These are phyloP conservation scores for Protosalanx chinensis DNA, from an alignment of 2,797 vertebrate genomes.

Conservation along the genomic window DNA sequence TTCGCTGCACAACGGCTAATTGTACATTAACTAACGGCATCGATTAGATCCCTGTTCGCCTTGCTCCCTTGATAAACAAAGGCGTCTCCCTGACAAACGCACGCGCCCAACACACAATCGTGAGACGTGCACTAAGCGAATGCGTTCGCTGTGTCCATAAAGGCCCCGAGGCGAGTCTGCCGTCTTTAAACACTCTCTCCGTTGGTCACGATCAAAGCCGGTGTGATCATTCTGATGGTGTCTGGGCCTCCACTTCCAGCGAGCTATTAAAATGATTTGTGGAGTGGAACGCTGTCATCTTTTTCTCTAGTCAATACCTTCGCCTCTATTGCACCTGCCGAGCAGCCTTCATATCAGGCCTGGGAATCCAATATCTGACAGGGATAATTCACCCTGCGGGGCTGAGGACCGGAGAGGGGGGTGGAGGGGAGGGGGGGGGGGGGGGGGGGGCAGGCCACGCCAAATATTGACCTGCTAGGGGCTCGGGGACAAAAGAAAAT, in stretches of 20 bases:
- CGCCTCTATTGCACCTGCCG: not conserved
- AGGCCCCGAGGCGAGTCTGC: too few relatives aligned
- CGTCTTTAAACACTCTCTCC: constrained; percentile 10
- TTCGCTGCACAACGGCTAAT: constrained; percentile 38
- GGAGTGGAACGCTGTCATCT: not conserved
- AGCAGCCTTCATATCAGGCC: not conserved
- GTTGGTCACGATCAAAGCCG: not conserved
- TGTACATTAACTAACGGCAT: constrained; percentile 61
- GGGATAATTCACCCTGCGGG: constrained; percentile 12
- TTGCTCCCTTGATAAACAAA: constrained; percentile 6
- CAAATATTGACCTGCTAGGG: too few relatives aligned
- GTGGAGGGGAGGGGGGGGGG: not conserved
- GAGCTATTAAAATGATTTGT: constrained; percentile 10
- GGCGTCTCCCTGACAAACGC: not conserved
- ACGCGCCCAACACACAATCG: not conserved
- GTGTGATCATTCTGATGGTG: not conserved
- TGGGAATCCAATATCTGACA: constrained; percentile 14
- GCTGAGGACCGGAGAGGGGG: not conserved
- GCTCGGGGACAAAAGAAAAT: not conserved
- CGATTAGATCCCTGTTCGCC: constrained; percentile 46
- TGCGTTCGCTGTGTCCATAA: too few relatives aligned
- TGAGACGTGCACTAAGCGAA: too few relatives aligned
- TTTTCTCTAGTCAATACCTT: constrained; percentile 4
- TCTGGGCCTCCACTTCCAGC: constrained; percentile 7
- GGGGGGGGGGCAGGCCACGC: not conserved